Evolutionary conservation across 2,888 invertebrate species (phyloP), one percentile per base, ranked within the genome.

Genomic region (Chesias legatella): DNA sequence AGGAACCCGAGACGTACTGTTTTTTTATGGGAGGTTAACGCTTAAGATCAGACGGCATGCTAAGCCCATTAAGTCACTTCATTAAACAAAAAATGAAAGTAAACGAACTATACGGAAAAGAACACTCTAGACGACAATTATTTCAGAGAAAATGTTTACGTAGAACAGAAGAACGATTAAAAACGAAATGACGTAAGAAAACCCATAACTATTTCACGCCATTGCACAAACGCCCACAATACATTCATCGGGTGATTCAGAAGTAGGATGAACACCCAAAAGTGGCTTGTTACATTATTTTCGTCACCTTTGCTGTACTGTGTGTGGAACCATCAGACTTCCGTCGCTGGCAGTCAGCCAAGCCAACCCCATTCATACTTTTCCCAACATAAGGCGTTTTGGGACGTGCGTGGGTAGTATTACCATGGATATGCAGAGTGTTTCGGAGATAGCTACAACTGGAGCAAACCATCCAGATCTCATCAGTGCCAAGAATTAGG

Each of bases 251-350:
- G 13, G 13, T 17, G 13, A 17, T 17, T 3, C 13, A 17, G 13
- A 5, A 17, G 2, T 17, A 17, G 13, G 13, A 2, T 17, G 13
- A 63, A 51, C 59, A 52, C 56, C 55, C 56, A 54, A 57, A 63
- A 64, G 56, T 64, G 59, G 63, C 59, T 63, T 61, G 58, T 71
- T 63, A 69, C 54, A 70, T 73, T 73, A 73, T 73, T 73, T 72
- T 72, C 59, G 66, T 76, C 75, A 81, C 76, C 81, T 82, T 81
- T 77, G 35, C 55, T 53, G 64, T 56, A 66, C 59, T 62, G 59
- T 57, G 33, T 43, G 48, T 34, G 37, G 42, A 40, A 37, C 38
- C 30, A 25, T 26, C 34, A 49, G 47, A 45, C 38, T 46, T 52
- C 52, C 54, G 42, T 48, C 39, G 17, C 42, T 55, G 54, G 54